Percentiles rank a stretch among this genome's conserved stretches.
Conservation (phyloP, 2,113 vertebrate species). For the Myiopsitta monachus region DNA sequence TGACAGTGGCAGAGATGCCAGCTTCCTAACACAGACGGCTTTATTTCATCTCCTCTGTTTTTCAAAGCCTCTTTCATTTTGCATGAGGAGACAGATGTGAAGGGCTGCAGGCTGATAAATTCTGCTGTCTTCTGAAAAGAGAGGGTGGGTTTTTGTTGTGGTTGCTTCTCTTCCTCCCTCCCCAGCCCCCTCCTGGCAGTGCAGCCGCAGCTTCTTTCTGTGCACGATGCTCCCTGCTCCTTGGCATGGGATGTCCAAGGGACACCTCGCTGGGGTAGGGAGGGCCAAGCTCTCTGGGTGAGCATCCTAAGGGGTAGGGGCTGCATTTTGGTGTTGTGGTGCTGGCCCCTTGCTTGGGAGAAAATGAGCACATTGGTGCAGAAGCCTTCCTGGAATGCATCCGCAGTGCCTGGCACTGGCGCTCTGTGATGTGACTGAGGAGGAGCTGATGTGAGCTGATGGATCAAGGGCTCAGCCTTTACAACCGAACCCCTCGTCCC, state of each 20-base stretch:
- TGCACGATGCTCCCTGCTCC: slow-evolving; percentile 9
- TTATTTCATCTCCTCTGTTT: slow-evolving; percentile 68
- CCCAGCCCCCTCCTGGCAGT: background rate
- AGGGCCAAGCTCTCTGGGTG: background rate
- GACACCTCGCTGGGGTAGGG: background rate
- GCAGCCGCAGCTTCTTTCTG: background rate
- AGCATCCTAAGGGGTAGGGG: accelerated
- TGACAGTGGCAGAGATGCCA: slow-evolving; percentile 65
- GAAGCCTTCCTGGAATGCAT: background rate
- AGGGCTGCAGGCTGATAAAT: slow-evolving; percentile 70
- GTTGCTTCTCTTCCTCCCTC: slow-evolving; percentile 38
- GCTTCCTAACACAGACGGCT: slow-evolving; percentile 62
- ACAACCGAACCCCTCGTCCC: background rate
- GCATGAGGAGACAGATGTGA: slow-evolving; percentile 75
- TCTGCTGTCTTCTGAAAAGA: slow-evolving; percentile 67
- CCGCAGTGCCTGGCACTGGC: background rate
- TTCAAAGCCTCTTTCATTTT: slow-evolving; percentile 75
- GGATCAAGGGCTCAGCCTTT: background rate
- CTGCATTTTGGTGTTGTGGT: background rate
- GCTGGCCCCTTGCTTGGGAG: accelerated
- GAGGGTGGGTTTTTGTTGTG: slow-evolving; percentile 67
- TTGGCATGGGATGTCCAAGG: accelerated
- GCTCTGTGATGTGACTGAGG: accelerated
- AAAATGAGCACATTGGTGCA: accelerated
- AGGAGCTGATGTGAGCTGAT: background rate